phyloP scores from a whole-genome alignment of 2,797 vertebrate genomes.

The Gallirallus australis region DNA sequence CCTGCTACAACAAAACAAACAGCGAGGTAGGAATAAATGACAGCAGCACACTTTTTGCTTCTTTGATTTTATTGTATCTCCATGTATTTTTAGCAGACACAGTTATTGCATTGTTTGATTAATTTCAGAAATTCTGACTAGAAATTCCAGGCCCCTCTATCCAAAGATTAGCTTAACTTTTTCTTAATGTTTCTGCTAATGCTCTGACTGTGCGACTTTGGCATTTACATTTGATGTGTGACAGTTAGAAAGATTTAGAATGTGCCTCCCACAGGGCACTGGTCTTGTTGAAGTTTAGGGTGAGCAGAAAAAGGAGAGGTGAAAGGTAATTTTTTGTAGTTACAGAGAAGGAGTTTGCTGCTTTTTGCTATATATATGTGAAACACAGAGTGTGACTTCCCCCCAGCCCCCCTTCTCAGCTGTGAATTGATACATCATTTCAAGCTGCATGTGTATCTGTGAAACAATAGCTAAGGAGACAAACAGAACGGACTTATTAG shows the following conservation, averaged over 20 bases:
- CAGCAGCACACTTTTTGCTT: not conserved
- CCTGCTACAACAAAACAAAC: not conserved
- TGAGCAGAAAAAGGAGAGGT: not conserved
- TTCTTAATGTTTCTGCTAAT: not conserved
- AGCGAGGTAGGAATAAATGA: not conserved
- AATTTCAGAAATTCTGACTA: not conserved
- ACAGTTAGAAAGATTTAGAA: not conserved
- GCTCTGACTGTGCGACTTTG: not conserved
- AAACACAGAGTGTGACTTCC: not conserved
- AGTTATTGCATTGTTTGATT: not conserved
- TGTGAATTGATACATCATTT: not conserved
- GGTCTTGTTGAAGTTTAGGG: not conserved
- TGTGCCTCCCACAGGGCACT: not conserved
- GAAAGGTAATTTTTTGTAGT: not conserved
- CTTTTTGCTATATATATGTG: not conserved
- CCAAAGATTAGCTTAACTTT: not conserved
- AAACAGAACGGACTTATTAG: not conserved
- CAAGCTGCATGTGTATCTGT: not conserved
- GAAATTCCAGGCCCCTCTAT: not conserved
- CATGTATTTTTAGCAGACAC: not conserved
- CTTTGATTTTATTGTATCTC: slow-evolving; percentile 12
- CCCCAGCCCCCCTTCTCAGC: not conserved
- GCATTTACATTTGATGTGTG: not conserved
- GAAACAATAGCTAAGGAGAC: not conserved
- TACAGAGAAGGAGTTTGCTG: not conserved